Percentiles rank a stretch among this genome's conserved stretches.
Evolutionary conservation across 2,797 vertebrate genomes (phyloP).

Genomic region (Amphiprion clarkii): DNA sequence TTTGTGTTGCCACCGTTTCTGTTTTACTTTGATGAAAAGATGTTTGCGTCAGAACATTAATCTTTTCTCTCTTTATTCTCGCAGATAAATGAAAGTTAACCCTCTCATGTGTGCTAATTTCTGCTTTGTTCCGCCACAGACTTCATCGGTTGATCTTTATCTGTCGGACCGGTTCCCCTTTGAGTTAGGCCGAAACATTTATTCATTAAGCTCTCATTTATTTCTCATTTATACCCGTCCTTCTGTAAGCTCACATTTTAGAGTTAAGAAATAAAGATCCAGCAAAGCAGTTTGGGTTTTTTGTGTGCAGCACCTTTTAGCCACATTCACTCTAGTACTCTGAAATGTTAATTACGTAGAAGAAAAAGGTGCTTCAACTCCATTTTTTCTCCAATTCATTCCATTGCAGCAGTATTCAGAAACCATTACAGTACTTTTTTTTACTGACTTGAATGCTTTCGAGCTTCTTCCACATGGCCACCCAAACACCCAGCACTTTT

Average conservation of each 20-base stretch:
- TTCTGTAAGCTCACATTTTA: conserved; percentile 14
- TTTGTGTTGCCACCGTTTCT: conserved; percentile 19
- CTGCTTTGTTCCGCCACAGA: conserved; percentile 21
- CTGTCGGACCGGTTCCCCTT: conserved; percentile 21
- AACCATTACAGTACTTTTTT: not conserved
- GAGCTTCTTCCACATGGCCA: not conserved
- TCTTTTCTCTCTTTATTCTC: conserved; percentile 34
- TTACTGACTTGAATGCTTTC: not conserved
- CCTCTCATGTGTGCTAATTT: conserved; percentile 4
- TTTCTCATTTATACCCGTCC: conserved; percentile 12
- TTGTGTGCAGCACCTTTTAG: conserved; percentile 34
- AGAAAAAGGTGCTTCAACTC: conserved; percentile 28
- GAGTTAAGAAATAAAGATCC: conserved; percentile 34
- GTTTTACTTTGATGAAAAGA: conserved; percentile 45
- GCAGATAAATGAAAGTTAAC: conserved; percentile 32
- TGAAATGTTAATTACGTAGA: conserved; percentile 40
- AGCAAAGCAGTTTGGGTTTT: conserved; percentile 21
- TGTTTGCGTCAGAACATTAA: conserved; percentile 36
- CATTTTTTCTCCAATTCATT: conserved; percentile 6
- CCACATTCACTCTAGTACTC: conserved; percentile 6
- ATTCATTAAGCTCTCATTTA: conserved; percentile 39
- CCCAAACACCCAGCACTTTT: not conserved
- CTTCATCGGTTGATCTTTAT: conserved; percentile 46
- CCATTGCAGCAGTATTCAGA: conserved; percentile 5
- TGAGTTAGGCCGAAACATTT: conserved; percentile 41